A percentile compares a stretch with the other conserved stretches of the same genome.
Conservation (phyloP, 2,888 invertebrate genomes). For the Oscheius sp. region DNA sequence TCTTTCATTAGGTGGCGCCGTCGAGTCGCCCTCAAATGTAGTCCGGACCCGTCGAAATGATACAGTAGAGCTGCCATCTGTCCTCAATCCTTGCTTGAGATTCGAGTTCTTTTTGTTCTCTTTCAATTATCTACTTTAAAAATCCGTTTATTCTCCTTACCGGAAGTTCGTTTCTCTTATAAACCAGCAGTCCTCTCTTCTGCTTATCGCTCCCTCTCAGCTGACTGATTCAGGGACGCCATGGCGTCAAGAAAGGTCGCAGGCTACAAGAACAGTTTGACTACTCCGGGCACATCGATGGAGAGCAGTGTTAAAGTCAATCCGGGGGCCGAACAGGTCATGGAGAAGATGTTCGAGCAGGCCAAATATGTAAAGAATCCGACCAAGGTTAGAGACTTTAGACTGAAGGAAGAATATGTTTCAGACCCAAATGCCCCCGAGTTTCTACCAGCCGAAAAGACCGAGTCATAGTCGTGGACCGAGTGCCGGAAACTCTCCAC, state of each 20-base stretch:
- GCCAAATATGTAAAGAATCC: conserved; percentile 5
- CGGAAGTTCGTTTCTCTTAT: background rate
- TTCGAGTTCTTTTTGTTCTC: background rate
- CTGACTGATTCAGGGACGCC: conserved; percentile 1
- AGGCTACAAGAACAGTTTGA: background rate
- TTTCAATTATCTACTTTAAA: background rate
- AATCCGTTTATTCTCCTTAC: background rate
- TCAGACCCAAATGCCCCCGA: conserved; percentile 7
- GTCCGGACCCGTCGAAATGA: conserved; percentile 26
- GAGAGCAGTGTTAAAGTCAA: conserved; percentile 2
- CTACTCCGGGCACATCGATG: conserved; percentile 7
- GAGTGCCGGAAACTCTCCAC: conserved; percentile 56
- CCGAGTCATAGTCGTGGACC: conserved; percentile 42
- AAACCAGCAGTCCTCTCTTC: background rate
- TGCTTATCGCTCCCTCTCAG: background rate
- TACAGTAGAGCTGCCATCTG: conserved; percentile 26
- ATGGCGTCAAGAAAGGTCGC: conserved; percentile 24
- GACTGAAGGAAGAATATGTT: background rate
- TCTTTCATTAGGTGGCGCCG: conserved; percentile 38
- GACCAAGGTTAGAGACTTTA: background rate
- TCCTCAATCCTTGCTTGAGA: background rate
- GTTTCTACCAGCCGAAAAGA: conserved; percentile 31
- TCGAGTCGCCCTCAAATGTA: conserved; percentile 32
- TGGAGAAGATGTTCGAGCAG: conserved; percentile 3
- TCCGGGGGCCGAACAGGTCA: conserved; percentile 1